Evolutionary conservation across 2,113 vertebrate genomes (phyloP), one percentile per base, ranked within the genome.

Genomic region (Monarcha castaneiventris): DNA sequence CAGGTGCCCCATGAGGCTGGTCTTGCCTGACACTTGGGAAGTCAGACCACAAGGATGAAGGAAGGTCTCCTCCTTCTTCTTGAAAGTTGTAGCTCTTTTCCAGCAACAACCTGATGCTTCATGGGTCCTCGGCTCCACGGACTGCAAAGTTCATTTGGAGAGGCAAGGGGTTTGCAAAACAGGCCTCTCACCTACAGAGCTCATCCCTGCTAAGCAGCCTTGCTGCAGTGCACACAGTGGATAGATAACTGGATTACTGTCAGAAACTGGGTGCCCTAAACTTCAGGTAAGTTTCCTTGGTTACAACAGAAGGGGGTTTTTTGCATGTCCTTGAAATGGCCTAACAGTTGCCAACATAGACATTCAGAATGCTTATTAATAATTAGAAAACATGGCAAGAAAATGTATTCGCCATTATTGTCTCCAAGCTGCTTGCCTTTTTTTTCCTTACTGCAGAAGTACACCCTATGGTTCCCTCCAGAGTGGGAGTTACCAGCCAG

Each of bases 1-100:
- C 15, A 30, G 16, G 4, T 59, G n/a, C 8, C 11, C 1, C 0
- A 1, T 25, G 26, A 0, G 0, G 7, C 4, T 2, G 2, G 7
- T 39, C 51, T 25, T 87, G 39, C n/a, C 25, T n/a, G 20, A 27
- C 2, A 0, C 32, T 33, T 77, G 37, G 23, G 27, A 83, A 54
- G 10, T 58, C 33, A 62, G 32, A 48, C 17, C 20, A 37, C 29
- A 39, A 33, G 13, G 18, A 26, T 30, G 51, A 86, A 18, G 3
- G 9, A 69, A 66, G 5, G 20, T 35, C 5, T 67, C 2, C 6
- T 67, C 11, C 16, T 59, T 35, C 44, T 77, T 11, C 10, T 25
- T 61, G 26, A 11, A 79, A n/a, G 13, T 6, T 13, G 2, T 23
- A 79, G 12, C 29, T 64, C 4, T 44, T 52, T 89, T 54, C 44